Percentiles rank a stretch among this genome's conserved stretches.
phyloP scores from a whole-genome alignment of 2,113 vertebrate species.

The Ivindomyrus marchei region DNA sequence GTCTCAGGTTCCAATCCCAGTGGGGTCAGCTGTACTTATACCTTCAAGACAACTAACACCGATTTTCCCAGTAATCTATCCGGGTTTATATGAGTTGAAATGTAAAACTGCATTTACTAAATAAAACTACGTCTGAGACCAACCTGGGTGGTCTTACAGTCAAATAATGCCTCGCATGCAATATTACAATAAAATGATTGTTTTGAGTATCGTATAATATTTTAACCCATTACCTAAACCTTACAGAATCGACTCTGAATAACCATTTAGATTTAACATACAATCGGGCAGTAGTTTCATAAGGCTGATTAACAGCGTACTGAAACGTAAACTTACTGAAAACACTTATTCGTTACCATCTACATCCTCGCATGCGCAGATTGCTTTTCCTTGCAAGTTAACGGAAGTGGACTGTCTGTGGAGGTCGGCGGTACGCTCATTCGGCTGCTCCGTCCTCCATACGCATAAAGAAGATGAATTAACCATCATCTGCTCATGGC shows the following conservation, averaged over 20 bases:
- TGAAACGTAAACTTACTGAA: neutral
- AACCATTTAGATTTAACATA: neutral
- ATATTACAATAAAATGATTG: neutral
- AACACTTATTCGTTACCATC: neutral
- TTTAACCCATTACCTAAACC: neutral
- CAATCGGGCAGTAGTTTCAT: neutral
- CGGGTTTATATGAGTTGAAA: neutral
- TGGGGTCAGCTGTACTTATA: neutral
- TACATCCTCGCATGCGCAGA: neutral
- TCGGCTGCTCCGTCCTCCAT: neutral
- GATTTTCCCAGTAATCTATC: neutral
- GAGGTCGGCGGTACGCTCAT: neutral
- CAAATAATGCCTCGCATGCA: neutral
- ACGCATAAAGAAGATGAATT: neutral
- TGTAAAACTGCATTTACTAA: neutral
- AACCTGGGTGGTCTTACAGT: neutral
- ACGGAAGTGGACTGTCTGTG: constrained; percentile 17
- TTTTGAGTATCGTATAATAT: neutral
- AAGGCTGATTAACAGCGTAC: neutral
- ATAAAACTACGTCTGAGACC: neutral
- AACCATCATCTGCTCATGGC: neutral
- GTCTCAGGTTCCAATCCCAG: neutral
- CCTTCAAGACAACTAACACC: neutral
- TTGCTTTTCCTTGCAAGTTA: neutral
- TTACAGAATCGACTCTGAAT: neutral